phyloP scores from a whole-genome alignment of 2,113 vertebrate genomes.

The Alligator sinensis region DNA sequence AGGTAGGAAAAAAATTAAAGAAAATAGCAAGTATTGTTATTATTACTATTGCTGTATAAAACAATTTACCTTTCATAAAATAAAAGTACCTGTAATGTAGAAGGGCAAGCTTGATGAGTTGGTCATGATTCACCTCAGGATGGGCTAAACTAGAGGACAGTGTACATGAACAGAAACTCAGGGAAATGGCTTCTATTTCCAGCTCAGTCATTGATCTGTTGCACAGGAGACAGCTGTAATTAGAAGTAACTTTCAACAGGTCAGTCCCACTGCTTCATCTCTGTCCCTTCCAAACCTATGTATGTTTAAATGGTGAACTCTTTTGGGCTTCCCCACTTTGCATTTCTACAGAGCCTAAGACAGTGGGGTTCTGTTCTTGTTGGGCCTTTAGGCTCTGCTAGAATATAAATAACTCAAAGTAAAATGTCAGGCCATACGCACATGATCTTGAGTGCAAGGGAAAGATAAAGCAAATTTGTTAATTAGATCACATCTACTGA shows the following conservation, averaged over 20 bases:
- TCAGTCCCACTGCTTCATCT: not conserved
- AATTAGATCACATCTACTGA: not conserved
- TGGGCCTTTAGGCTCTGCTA: conserved; percentile 14
- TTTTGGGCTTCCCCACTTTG: not conserved
- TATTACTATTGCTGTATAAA: not conserved
- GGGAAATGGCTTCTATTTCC: not conserved
- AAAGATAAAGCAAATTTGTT: not conserved
- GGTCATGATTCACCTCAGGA: not conserved
- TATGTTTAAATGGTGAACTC: not conserved
- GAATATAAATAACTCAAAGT: conserved; percentile 20
- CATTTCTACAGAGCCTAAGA: not conserved
- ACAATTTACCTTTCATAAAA: not conserved
- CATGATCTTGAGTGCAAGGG: not conserved
- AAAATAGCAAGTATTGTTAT: too few species aligned
- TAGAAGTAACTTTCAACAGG: not conserved
- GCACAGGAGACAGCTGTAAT: not conserved
- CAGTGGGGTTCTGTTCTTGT: not conserved
- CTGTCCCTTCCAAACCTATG: not conserved
- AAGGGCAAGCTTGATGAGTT: not conserved
- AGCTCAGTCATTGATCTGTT: not conserved
- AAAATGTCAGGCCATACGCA: not conserved
- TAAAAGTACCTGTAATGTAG: not conserved
- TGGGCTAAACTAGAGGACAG: not conserved
- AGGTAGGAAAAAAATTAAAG: not conserved
- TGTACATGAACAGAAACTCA: rapidly evolving